phyloP scores from a whole-genome alignment of 2,888 invertebrate genomes.

The Diarsia mendica region DNA sequence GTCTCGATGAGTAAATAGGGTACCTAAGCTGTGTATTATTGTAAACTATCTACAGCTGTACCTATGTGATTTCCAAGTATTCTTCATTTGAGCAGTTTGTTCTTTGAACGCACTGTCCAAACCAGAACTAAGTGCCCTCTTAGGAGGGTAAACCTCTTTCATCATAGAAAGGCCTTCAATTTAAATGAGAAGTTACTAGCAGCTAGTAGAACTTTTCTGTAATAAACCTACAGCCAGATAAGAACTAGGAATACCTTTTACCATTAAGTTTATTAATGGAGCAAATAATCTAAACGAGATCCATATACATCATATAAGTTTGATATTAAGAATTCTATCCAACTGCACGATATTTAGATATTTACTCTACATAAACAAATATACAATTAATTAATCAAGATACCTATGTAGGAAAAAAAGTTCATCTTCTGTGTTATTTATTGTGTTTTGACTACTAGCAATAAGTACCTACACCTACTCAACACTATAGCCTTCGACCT shows the following conservation, averaged over 20 bases:
- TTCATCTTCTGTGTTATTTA: not conserved
- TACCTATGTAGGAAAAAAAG: not conserved
- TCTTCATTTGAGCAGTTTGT: not conserved
- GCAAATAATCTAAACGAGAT: not conserved
- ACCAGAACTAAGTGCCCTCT: not conserved
- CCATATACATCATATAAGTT: not conserved
- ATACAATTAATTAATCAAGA: not conserved
- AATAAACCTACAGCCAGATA: not conserved
- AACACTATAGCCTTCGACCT: not conserved
- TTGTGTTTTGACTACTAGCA: not conserved
- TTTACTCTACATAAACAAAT: not conserved
- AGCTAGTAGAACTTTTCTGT: not conserved
- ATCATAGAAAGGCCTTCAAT: not conserved
- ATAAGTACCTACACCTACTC: not conserved
- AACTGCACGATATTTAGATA: not conserved
- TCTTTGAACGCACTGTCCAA: not conserved
- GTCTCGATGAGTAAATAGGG: not conserved
- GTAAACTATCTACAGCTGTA: not conserved
- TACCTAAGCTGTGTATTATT: slow-evolving; percentile 4
- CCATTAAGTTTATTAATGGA: not conserved
- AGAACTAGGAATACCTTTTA: not conserved
- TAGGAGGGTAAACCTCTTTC: not conserved
- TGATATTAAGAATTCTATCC: not conserved
- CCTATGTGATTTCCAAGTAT: slow-evolving; percentile 7
- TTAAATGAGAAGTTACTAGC: not conserved